phyloP scores from a whole-genome alignment of 2,797 vertebrate genomes.

The Euphonia xanthogaster region DNA sequence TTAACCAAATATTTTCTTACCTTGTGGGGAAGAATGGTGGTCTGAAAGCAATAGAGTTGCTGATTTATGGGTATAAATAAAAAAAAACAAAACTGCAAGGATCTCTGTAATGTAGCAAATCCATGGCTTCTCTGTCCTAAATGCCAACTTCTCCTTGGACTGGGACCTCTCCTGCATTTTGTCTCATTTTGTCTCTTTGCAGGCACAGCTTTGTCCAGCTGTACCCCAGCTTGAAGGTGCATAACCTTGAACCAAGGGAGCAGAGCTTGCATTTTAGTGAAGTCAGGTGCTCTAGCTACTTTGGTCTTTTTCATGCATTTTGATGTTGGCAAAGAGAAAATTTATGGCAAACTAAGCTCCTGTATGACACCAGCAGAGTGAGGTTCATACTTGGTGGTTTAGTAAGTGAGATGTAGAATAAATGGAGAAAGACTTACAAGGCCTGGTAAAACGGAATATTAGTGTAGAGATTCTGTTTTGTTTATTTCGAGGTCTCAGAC shows the following conservation, averaged over 20 bases:
- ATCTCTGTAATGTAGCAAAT: background rate
- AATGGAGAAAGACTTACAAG: background rate
- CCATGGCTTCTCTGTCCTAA: background rate
- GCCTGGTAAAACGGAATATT: background rate
- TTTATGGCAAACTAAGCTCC: background rate
- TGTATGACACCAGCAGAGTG: background rate
- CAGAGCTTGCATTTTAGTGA: background rate
- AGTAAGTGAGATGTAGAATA: background rate
- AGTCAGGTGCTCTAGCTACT: background rate
- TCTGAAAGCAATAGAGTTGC: background rate
- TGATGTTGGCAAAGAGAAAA: background rate
- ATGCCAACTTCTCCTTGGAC: background rate
- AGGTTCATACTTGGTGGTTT: background rate
- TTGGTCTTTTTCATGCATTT: background rate
- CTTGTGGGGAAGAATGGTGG: background rate
- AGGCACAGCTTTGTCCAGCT: background rate
- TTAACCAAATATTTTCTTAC: background rate
- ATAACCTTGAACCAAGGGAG: background rate
- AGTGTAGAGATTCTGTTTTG: background rate
- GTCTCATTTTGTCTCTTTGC: background rate
- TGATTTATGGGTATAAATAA: background rate
- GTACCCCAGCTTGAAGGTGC: background rate
- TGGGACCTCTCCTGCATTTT: background rate
- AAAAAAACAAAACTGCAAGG: background rate
- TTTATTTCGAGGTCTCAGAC: background rate